Conservation (phyloP, 2,797 vertebrate genomes). For the Alosa sapidissima region DNA sequence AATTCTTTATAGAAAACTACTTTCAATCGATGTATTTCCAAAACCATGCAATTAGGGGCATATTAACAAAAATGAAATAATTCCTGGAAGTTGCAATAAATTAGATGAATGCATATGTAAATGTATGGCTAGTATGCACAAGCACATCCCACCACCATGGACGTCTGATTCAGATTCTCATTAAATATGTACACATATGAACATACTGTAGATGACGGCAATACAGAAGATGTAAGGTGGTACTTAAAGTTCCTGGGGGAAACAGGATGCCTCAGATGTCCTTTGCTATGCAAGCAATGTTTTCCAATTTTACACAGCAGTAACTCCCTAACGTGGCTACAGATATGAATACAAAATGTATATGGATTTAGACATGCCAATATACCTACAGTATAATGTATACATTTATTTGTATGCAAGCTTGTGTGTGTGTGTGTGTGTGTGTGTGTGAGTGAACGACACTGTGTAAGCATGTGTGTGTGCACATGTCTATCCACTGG, state of each 20-base stretch:
- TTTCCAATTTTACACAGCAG: conserved; percentile 6
- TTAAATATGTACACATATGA: not conserved
- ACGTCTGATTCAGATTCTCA: not conserved
- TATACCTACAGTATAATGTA: not conserved
- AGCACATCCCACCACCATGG: not conserved
- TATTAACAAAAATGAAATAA: too few relatives aligned
- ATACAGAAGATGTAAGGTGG: not conserved
- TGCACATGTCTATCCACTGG: conserved; percentile 38
- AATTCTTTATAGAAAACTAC: not conserved
- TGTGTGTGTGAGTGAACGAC: conserved; percentile 6
- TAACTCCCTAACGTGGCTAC: not conserved
- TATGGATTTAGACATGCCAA: not conserved
- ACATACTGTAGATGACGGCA: not conserved
- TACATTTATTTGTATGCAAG: not conserved
- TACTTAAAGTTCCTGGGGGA: not conserved
- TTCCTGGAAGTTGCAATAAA: too few relatives aligned
- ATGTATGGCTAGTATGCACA: not conserved
- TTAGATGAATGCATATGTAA: not conserved
- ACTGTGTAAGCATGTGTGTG: conserved; percentile 31
- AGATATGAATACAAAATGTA: not conserved
- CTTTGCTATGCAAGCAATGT: not conserved
- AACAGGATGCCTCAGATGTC: not conserved
- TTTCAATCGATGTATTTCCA: not conserved
- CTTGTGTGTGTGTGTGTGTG: not conserved
- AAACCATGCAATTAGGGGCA: too few relatives aligned